Conservation (phyloP, 2,888 invertebrate genomes). For the Eurois occulta region DNA sequence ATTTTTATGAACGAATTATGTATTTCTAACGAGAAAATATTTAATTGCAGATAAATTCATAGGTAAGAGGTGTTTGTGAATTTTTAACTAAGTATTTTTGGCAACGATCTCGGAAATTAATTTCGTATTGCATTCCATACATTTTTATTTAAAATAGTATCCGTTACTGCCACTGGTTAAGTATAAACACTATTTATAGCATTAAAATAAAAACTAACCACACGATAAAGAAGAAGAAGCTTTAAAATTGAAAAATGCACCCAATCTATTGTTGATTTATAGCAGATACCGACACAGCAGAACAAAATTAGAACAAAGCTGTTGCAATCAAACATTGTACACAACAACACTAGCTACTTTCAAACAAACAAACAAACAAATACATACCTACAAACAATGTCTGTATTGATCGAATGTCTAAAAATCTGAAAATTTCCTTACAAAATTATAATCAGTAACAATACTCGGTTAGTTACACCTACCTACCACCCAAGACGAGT, state of each 20-base stretch:
- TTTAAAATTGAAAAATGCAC: neutral
- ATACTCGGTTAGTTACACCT: neutral
- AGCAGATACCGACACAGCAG: neutral
- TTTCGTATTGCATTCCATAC: too few species aligned
- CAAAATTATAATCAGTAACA: neutral
- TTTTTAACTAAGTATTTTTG: too few species aligned
- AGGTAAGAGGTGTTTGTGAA: too few species aligned
- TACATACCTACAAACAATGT: neutral
- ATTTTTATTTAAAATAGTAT: neutral
- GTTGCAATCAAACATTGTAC: conserved; percentile 8
- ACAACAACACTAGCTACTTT: neutral
- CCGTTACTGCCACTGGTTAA: too few species aligned
- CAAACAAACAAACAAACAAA: conserved; percentile 7
- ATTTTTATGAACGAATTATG: neutral
- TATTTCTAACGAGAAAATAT: too few species aligned
- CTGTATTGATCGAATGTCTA: neutral
- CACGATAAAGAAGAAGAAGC: too few species aligned
- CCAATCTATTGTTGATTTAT: neutral
- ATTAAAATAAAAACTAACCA: too few species aligned
- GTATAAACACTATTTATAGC: neutral
- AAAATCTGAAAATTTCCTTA: neutral
- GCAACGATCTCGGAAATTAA: too few species aligned
- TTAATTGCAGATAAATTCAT: conserved; percentile 5
- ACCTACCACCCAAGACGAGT: neutral
- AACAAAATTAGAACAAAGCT: neutral